phyloP scores from a whole-genome alignment of 37 sponge, comb jelly and placozoan genomes.

The Diacarnus erythraeanus region DNA sequence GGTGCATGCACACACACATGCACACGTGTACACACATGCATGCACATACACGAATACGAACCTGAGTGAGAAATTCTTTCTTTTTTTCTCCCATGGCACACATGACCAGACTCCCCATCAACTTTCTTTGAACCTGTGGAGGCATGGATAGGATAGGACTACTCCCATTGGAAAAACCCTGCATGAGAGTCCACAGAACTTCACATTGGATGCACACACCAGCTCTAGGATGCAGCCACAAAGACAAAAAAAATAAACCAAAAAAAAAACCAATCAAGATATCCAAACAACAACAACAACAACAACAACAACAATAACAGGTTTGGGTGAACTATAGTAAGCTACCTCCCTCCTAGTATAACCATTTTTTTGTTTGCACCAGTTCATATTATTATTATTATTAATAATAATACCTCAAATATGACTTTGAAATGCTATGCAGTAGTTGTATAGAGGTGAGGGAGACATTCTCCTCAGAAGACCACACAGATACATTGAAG shows the following conservation, averaged over 20 bases:
- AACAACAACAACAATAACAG: too few relatives aligned
- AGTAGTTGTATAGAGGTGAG: constrained; percentile 48
- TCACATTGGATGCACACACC: constrained; percentile 46
- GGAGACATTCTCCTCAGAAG: constrained; percentile 58
- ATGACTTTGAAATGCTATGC: constrained; percentile 25
- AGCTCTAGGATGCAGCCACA: constrained; percentile 19
- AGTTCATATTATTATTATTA: too few relatives aligned
- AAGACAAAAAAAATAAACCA: too few relatives aligned
- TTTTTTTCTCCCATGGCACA: constrained; percentile 43
- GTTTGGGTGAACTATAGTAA: too few relatives aligned
- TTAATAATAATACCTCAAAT: constrained; percentile 11
- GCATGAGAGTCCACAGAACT: constrained; percentile 51
- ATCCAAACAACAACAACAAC: too few relatives aligned
- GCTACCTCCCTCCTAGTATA: too few relatives aligned
- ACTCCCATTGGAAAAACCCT: constrained; percentile 18
- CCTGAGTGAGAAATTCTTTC: constrained; percentile 48
- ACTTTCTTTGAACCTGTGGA: constrained; percentile 34
- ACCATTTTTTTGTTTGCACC: too few relatives aligned
- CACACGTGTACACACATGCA: too few relatives aligned
- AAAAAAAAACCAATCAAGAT: too few relatives aligned
- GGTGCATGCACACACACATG: too few relatives aligned
- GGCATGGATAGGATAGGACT: constrained; percentile 18
- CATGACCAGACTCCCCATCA: constrained; percentile 38
- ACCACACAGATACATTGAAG: constrained; percentile 71
- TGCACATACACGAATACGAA: too few relatives aligned